Conservation (phyloP, 2,113 vertebrate species). For the Lagenorhynchus albirostris region DNA sequence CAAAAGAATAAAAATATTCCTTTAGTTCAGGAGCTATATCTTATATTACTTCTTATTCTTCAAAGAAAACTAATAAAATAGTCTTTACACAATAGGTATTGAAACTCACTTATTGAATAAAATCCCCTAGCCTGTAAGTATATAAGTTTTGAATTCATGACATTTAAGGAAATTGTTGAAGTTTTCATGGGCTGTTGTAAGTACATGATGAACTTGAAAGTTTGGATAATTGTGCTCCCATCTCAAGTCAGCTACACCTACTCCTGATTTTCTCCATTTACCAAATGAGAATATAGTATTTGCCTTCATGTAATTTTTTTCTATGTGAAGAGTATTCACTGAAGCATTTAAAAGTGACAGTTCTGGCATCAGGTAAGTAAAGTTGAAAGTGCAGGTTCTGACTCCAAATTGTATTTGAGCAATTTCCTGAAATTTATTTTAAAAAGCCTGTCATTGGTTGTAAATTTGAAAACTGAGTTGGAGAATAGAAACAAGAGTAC, state of each 20-base stretch:
- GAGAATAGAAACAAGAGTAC: background rate
- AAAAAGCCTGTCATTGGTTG: background rate
- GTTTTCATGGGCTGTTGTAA: background rate
- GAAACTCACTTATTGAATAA: constrained; percentile 16
- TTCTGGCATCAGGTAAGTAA: background rate
- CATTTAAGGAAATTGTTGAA: constrained; percentile 14
- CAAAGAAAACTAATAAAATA: constrained; percentile 14
- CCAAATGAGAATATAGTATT: background rate
- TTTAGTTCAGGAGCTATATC: background rate
- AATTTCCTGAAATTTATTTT: background rate
- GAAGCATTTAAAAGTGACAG: background rate
- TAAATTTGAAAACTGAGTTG: background rate
- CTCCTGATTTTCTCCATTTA: background rate
- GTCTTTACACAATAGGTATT: background rate
- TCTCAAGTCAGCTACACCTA: background rate
- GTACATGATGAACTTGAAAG: background rate
- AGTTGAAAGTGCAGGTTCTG: background rate
- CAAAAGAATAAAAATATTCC: background rate
- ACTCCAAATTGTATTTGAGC: background rate
- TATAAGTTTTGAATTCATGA: background rate
- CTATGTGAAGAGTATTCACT: background rate
- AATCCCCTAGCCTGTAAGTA: background rate
- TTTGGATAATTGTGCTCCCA: background rate
- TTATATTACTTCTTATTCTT: constrained; percentile 21
- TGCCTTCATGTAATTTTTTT: background rate